These are phyloP conservation scores for Cuculus canorus DNA, from an alignment of 2,797 vertebrate species.

Conservation along the genomic window DNA sequence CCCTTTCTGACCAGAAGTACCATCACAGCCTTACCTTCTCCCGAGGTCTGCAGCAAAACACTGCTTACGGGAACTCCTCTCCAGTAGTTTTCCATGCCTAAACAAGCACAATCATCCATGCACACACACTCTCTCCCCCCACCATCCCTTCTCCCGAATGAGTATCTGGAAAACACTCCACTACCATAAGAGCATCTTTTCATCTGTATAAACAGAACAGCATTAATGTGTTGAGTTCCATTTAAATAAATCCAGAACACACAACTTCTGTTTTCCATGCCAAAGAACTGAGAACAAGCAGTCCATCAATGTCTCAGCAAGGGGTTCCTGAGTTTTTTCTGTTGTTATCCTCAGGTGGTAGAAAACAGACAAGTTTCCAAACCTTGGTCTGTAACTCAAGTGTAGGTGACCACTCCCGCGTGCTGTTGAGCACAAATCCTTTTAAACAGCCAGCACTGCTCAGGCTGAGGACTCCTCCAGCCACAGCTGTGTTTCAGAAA, in stretches of 20 bases:
- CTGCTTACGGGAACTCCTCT: conserved; percentile 1
- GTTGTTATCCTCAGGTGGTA: not conserved
- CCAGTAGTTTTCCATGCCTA: conserved; percentile 67
- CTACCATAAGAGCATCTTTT: conserved; percentile 51
- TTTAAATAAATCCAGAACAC: conserved; percentile 32
- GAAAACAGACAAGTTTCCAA: not conserved
- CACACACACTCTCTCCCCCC: not conserved
- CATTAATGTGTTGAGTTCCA: not conserved
- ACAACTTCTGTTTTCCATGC: not conserved
- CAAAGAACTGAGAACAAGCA: conserved; percentile 32
- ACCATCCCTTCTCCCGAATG: conserved; percentile 1
- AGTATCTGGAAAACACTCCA: conserved; percentile 45
- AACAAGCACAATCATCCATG: not conserved
- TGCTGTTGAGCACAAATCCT: not conserved
- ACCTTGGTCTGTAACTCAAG: not conserved
- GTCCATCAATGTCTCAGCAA: conserved; percentile 7
- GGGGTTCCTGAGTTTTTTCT: not conserved
- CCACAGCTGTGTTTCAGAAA: not conserved
- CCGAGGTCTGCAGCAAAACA: conserved; percentile 27
- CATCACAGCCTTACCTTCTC: conserved; percentile 47
- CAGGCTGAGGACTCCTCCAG: not conserved
- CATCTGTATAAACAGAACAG: not conserved
- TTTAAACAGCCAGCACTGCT: not conserved
- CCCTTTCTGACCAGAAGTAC: conserved; percentile 10
- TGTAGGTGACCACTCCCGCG: not conserved